Evolutionary conservation across 2,888 invertebrate species (phyloP).

Genomic region (Dynastes tityus): DNA sequence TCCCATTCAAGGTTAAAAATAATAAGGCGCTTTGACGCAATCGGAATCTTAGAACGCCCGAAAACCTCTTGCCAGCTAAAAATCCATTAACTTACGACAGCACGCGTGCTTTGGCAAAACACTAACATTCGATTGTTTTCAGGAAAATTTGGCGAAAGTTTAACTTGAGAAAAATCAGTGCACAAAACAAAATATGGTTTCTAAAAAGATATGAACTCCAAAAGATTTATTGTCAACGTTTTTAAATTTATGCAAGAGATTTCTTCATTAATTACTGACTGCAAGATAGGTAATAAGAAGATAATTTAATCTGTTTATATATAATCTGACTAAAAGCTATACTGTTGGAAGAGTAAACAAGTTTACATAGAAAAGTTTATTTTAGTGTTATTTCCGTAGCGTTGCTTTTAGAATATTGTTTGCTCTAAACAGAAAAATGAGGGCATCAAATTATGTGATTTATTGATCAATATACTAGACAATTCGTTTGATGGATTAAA

Average conservation of each 20-base stretch:
- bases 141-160: background rate
- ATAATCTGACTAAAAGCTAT: no score
- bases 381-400: no score
- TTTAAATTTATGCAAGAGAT: background rate
- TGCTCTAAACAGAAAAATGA: no score
- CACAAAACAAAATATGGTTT: background rate
- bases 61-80: constrained; percentile 18
- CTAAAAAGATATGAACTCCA: background rate
- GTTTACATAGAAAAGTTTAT: no score
- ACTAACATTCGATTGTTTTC: constrained; percentile 8
- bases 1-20: constrained; percentile 14
- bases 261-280: background rate
- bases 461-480: no score
- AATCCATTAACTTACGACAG: constrained; percentile 9
- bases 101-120: constrained; percentile 32
- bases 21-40: constrained; percentile 11
- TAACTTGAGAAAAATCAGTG: background rate
- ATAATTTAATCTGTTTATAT: no score
- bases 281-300: no score
- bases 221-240: no score
- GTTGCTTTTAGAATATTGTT: no score
- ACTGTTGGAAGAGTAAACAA: no score
- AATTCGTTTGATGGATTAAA: no score
- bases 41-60: background rate
- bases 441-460: no score